Conservation (phyloP, 2,888 invertebrate species). For the Hedychridium roseum region DNA sequence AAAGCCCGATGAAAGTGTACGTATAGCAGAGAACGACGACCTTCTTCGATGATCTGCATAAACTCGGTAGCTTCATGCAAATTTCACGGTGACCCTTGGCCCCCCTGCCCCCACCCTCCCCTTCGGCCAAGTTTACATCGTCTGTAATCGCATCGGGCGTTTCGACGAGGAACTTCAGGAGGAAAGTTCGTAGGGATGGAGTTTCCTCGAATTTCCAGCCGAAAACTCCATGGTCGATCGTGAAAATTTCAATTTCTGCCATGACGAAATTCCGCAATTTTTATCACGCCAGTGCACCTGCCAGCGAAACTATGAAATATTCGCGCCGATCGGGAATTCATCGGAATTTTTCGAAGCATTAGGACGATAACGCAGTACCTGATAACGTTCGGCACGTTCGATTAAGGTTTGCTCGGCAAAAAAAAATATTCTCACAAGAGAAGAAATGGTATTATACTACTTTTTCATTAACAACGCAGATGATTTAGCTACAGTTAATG, state of each 20-base stretch:
- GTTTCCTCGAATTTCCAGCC: not conserved
- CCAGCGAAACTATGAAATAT: not conserved
- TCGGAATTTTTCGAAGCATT: too few species aligned
- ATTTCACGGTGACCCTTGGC: constrained; percentile 33
- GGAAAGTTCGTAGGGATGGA: constrained; percentile 21
- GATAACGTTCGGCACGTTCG: too few species aligned
- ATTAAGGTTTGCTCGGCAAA: too few species aligned
- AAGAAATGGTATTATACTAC: too few species aligned
- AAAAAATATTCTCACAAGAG: too few species aligned
- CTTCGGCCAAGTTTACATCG: constrained; percentile 14
- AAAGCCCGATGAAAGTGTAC: too few species aligned
- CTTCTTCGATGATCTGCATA: constrained; percentile 28
- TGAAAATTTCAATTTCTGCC: too few species aligned
- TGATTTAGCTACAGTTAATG: too few species aligned
- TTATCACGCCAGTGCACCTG: not conserved
- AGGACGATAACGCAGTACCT: too few species aligned
- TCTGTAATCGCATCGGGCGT: constrained; percentile 32
- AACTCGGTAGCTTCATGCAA: constrained; percentile 33
- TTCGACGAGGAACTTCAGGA: constrained; percentile 16
- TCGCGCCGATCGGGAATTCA: too few species aligned
- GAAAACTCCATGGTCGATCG: not conserved
- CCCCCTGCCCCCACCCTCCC: not conserved
- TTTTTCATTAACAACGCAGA: too few species aligned
- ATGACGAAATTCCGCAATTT: not conserved
- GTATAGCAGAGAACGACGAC: constrained; percentile 7